phyloP scores from a whole-genome alignment of 2,797 vertebrate genomes.

The Cuculus canorus region DNA sequence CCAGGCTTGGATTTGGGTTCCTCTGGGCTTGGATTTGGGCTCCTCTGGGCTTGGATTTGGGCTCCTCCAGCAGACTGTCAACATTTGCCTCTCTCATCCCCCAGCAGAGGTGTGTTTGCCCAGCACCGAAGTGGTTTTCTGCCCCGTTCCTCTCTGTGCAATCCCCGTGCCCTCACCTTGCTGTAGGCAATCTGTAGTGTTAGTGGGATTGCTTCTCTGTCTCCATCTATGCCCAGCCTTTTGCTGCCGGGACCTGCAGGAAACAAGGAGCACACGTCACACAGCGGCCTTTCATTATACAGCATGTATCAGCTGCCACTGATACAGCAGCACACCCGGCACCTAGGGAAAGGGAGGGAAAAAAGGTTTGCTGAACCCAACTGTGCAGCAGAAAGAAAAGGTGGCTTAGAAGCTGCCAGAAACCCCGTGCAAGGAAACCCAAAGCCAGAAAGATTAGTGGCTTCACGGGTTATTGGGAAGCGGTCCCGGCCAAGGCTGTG shows the following conservation, averaged over 20 bases:
- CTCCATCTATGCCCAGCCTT: slow-evolving; percentile 93
- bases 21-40: not conserved
- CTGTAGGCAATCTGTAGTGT: slow-evolving; percentile 91
- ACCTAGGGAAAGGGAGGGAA: not conserved
- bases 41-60: not conserved
- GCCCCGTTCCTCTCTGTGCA: not conserved
- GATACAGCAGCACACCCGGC: not conserved
- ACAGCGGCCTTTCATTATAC: fast-evolving
- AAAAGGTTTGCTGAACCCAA: not conserved
- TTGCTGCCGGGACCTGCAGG: slow-evolving; percentile 90
- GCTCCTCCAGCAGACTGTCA: not conserved
- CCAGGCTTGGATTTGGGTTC: not conserved
- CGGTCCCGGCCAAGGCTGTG: not conserved
- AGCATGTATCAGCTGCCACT: too few species aligned
- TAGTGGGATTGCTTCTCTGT: slow-evolving; percentile 93
- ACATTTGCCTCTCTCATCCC: not conserved
- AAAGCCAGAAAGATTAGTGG: not conserved
- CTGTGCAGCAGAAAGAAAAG: not conserved
- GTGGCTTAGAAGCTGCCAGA: not conserved
- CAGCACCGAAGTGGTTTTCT: not conserved
- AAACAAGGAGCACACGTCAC: not conserved
- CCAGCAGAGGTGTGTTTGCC: not conserved
- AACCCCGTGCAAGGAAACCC: not conserved
- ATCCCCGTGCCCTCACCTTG: slow-evolving; percentile 77
- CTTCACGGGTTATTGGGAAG: not conserved